Conservation (phyloP, 2,797 vertebrate species). For the Holocentrus rufus region DNA sequence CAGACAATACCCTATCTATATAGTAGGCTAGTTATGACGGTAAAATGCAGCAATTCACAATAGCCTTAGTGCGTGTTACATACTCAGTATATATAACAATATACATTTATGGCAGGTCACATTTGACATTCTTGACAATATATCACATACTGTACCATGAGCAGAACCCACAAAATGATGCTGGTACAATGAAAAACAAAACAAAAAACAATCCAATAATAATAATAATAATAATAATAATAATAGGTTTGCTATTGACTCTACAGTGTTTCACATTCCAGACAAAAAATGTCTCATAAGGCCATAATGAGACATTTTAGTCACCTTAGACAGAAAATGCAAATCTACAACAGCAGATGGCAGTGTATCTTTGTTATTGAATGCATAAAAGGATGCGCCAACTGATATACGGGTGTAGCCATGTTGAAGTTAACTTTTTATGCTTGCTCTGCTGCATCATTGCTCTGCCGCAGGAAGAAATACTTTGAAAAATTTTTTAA, state of each 20-base stretch:
- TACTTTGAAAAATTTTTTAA: neutral
- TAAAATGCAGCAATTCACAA: slow-evolving; percentile 74
- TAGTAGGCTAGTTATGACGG: slow-evolving; percentile 56
- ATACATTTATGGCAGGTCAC: slow-evolving; percentile 73
- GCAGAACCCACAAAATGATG: slow-evolving; percentile 67
- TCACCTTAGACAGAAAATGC: slow-evolving; percentile 10
- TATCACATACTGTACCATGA: slow-evolving; percentile 58
- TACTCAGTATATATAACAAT: slow-evolving; percentile 74
- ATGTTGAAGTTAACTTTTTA: slow-evolving; percentile 25
- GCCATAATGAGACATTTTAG: neutral
- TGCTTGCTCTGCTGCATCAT: neutral
- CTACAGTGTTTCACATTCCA: slow-evolving; percentile 47
- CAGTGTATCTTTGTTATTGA: slow-evolving; percentile 75
- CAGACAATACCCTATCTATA: slow-evolving; percentile 53
- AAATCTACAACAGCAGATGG: slow-evolving; percentile 71
- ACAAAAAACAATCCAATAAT: neutral
- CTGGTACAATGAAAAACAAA: slow-evolving; percentile 58
- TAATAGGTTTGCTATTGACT: slow-evolving; percentile 12
- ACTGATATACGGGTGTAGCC: slow-evolving; percentile 32
- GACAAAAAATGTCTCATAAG: neutral
- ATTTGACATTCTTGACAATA: slow-evolving; percentile 73
- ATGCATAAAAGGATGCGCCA: slow-evolving; percentile 49
- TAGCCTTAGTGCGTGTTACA: slow-evolving; percentile 68
- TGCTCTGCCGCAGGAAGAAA: neutral
- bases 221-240: neutral